Evolutionary conservation across 2,113 vertebrate species (phyloP).

Genomic region (Panthera tigris): DNA sequence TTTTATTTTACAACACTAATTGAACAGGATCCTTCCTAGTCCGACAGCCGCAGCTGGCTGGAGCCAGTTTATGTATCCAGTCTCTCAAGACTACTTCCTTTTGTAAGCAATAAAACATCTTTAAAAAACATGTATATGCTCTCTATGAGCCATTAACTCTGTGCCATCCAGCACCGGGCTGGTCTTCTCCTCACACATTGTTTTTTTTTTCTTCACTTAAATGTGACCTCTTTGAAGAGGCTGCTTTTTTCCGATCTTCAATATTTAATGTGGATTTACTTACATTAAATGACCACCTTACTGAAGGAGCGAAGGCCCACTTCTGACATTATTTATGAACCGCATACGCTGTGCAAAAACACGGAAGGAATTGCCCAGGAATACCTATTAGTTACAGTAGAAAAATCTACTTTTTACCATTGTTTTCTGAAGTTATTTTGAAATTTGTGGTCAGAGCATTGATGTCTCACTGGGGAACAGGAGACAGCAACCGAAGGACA

Average conservation of each 20-base stretch:
- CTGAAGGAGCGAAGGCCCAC: slow-evolving; percentile 84
- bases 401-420: slow-evolving; percentile 83
- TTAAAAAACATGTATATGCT: slow-evolving; percentile 91
- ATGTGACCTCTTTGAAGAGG: slow-evolving; percentile 88
- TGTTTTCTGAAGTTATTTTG: slow-evolving; percentile 81
- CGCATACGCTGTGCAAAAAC: slow-evolving; percentile 81
- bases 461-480: slow-evolving; percentile 55
- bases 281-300: slow-evolving; percentile 89
- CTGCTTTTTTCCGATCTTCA: slow-evolving; percentile 86
- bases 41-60: slow-evolving; percentile 89
- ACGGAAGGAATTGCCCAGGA: slow-evolving; percentile 80
- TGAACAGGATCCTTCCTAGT: slow-evolving; percentile 90
- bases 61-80: slow-evolving; percentile 91
- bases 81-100: slow-evolving; percentile 90
- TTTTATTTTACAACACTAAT: slow-evolving; percentile 98
- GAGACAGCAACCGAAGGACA: slow-evolving; percentile 64
- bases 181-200: slow-evolving; percentile 80
- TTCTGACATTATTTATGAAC: slow-evolving; percentile 89
- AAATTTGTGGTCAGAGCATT: slow-evolving; percentile 78
- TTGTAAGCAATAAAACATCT: slow-evolving; percentile 92
- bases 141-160: slow-evolving; percentile 90
- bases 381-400: slow-evolving; percentile 83
- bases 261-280: slow-evolving; percentile 92
- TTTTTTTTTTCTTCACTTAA: slow-evolving; percentile 85
- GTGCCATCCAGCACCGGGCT: slow-evolving; percentile 84